Conservation (phyloP, 2,797 vertebrate genomes). For the Zenarchopterus dispar region DNA sequence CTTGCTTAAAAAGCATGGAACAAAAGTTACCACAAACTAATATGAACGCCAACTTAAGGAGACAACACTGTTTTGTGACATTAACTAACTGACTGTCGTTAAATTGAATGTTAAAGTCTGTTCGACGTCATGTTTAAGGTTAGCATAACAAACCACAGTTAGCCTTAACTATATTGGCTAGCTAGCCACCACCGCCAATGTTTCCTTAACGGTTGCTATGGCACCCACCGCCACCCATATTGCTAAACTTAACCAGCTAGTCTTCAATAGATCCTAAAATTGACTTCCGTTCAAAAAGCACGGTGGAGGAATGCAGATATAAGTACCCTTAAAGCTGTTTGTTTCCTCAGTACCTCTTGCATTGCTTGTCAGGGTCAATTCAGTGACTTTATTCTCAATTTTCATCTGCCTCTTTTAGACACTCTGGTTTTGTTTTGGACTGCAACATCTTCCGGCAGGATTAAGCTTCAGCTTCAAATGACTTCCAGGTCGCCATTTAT, state of each 20-base stretch:
- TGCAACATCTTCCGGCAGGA: slow-evolving; percentile 79
- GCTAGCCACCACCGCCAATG: slow-evolving; percentile 71
- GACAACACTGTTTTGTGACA: slow-evolving; percentile 6
- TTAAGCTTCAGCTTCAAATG: slow-evolving; percentile 64
- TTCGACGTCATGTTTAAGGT: slow-evolving; percentile 37
- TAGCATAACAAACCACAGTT: slow-evolving; percentile 67
- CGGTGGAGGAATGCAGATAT: background rate
- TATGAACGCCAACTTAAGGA: background rate
- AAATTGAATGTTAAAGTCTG: slow-evolving; percentile 14
- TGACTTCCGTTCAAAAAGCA: slow-evolving; percentile 9
- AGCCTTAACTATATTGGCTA: slow-evolving; percentile 43
- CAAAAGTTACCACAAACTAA: slow-evolving; percentile 9
- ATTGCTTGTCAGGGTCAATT: slow-evolving; percentile 63
- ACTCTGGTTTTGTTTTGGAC: slow-evolving; percentile 2
- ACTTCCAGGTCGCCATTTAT: slow-evolving; percentile 69
- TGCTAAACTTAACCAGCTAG: slow-evolving; percentile 59
- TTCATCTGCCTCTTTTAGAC: slow-evolving; percentile 81
- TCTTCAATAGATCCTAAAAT: too few species aligned
- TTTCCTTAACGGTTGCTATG: slow-evolving; percentile 87
- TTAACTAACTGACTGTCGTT: background rate
- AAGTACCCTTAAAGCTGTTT: background rate
- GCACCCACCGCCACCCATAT: slow-evolving; percentile 79
- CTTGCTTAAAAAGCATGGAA: slow-evolving; percentile 7
- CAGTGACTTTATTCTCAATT: slow-evolving; percentile 62
- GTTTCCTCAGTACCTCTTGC: background rate